phyloP scores from a whole-genome alignment of 2,113 vertebrate species.

The Phyllostomus hastatus region DNA sequence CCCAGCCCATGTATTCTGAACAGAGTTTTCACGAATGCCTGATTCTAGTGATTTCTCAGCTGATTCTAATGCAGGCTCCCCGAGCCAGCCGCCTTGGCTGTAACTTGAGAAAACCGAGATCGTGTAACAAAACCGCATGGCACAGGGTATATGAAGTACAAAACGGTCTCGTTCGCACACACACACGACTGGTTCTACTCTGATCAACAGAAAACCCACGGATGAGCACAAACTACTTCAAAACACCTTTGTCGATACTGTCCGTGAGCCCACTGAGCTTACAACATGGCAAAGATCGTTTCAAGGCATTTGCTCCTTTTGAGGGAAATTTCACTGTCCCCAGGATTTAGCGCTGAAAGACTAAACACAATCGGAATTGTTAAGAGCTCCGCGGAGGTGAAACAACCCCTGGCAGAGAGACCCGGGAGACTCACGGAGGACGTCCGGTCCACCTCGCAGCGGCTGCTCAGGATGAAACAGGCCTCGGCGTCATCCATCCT shows the following conservation, averaged over 20 bases:
- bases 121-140: not conserved
- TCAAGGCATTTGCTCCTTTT: not conserved
- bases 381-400: not conserved
- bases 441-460: slow-evolving; percentile 95
- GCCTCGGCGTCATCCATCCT: slow-evolving; percentile 98
- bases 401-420: not conserved
- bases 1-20: not conserved
- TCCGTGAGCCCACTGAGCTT: not conserved
- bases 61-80: not conserved
- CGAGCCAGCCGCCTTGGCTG: not conserved
- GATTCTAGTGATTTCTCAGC: not conserved
- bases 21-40: not conserved
- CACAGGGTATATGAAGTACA: not conserved
- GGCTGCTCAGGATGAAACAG: slow-evolving; percentile 97
- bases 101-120: not conserved
- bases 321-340: not conserved
- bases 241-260: not conserved
- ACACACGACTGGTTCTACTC: not conserved
- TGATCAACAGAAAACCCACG: not conserved
- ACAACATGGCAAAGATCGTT: not conserved
- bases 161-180: not conserved
- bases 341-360: not conserved
- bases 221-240: not conserved
- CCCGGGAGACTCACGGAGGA: slow-evolving; percentile 89
- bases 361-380: not conserved